Base-by-base conservation (phyloP, 1,140 invertebrate genomes). In the Chionoecetes opilio region DNA sequence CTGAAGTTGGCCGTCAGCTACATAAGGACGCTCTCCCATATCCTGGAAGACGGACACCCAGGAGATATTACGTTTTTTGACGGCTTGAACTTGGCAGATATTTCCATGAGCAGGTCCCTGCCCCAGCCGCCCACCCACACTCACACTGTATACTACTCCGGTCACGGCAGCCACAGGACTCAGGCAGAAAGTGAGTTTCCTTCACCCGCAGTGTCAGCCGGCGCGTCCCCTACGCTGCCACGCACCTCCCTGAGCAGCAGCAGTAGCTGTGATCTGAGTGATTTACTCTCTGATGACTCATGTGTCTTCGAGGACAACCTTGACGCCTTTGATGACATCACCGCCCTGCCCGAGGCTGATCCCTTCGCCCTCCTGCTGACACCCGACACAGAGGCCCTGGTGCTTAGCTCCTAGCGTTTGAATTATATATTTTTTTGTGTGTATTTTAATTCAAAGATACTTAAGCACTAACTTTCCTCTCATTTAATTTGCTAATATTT, bases 1-100 rank as follows among this genome's bases (percentile, higher is more conserved):
- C 94, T 95, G 9, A 95, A 92, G 53, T 84, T 95, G n/a, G 94
- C 94, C 82, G 94, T 95, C 84, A 92, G 87, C 31, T 95, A 95
- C 84, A 95, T 95, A 41, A 86, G 94, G 32, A 84, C 94, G 11
- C 90, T 95, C 5, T 95, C 94, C 17, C 94, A 92, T 53, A 91
- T 95, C 90, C 84, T 95, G 84, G 75, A 95, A 37, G 94, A 92
- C 90, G 84, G 89, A 0, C 84, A 86, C 75, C 90, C 94, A 8
- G 86, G 86, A 14, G 93, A 94, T 34, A 94, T 94, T n/a, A 37
- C 85, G 29, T 94, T 94, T 84, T 94, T 94, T 29, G 86, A 94
- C 35, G 93, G 93, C 35, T 32, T 94, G 29, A 9, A 84, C 32
- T 53, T 86, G 31, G 92, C 37, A 21, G 92, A 93, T 8, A 26